These are phyloP conservation scores for Crepidodera aurea DNA, from an alignment of 2,888 invertebrate genomes.

Conservation along the genomic window DNA sequence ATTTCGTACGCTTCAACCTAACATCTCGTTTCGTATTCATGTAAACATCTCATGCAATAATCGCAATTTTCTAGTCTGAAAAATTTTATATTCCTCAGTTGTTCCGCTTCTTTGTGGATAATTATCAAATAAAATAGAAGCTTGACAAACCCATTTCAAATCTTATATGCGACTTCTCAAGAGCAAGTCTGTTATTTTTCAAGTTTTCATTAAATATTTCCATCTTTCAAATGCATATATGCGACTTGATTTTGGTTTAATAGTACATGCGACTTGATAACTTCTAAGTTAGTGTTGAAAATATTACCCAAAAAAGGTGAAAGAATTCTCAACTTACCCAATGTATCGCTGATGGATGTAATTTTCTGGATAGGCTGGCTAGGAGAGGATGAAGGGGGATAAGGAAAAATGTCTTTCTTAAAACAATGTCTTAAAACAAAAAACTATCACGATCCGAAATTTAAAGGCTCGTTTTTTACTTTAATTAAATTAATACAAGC, in stretches of 20 bases:
- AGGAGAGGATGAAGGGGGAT: too few species aligned
- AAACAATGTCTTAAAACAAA: too few species aligned
- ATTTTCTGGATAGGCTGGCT: too few species aligned
- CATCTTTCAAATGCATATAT: not conserved
- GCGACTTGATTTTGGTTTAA: not conserved
- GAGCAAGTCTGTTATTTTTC: not conserved
- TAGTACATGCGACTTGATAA: too few species aligned
- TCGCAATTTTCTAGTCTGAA: not conserved
- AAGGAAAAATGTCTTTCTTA: too few species aligned
- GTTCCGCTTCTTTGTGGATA: not conserved
- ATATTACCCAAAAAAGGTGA: too few species aligned
- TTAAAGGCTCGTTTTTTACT: too few species aligned
- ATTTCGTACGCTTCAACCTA: not conserved
- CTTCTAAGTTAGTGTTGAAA: too few species aligned
- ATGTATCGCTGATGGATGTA: too few species aligned
- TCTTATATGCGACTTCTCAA: not conserved
- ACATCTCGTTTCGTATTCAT: not conserved
- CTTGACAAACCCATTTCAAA: not conserved
- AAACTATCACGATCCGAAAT: too few species aligned
- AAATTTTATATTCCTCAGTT: not conserved
- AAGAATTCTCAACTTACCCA: too few species aligned
- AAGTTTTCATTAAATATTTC: conserved; percentile 3
- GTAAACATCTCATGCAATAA: not conserved
- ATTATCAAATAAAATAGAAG: not conserved
- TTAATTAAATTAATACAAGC: too few species aligned